Percentiles rank a stretch among this genome's conserved stretches.
Evolutionary conservation across 2,797 vertebrate species (phyloP).

Genomic region (Sebastes variabilis): DNA sequence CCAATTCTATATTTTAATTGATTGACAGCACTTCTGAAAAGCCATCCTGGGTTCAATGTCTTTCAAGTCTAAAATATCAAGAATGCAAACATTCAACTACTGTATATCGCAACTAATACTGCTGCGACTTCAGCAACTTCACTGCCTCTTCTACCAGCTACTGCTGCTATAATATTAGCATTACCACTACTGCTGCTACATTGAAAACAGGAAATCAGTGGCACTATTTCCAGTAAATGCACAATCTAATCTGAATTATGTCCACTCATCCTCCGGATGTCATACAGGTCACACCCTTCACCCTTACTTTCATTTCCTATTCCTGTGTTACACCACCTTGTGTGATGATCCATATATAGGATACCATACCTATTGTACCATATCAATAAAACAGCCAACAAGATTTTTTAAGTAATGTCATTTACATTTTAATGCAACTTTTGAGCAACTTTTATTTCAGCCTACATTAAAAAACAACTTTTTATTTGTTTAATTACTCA

Average conservation of each 20-base stretch:
- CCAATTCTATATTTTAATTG: too few species aligned
- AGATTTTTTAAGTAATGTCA: neutral
- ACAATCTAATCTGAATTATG: neutral
- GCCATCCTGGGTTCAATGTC: neutral
- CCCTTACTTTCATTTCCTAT: neutral
- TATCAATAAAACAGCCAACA: neutral
- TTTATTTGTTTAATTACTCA: neutral
- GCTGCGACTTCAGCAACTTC: neutral
- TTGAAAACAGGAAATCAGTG: neutral
- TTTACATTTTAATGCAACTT: neutral
- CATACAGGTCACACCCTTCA: neutral
- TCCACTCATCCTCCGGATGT: neutral
- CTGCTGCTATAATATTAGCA: neutral
- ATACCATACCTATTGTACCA: neutral
- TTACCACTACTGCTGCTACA: neutral
- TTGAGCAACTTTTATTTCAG: neutral
- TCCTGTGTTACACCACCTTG: too few species aligned
- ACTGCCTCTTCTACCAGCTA: neutral
- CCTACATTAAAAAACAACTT: neutral
- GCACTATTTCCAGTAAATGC: neutral
- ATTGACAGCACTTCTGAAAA: neutral
- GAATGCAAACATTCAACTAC: neutral
- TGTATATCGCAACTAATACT: neutral
- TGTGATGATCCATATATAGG: neutral
- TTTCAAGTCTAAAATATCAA: neutral